Evolutionary conservation across 2,797 vertebrate genomes (phyloP).

Genomic region (Lagocephalus sceleratus): DNA sequence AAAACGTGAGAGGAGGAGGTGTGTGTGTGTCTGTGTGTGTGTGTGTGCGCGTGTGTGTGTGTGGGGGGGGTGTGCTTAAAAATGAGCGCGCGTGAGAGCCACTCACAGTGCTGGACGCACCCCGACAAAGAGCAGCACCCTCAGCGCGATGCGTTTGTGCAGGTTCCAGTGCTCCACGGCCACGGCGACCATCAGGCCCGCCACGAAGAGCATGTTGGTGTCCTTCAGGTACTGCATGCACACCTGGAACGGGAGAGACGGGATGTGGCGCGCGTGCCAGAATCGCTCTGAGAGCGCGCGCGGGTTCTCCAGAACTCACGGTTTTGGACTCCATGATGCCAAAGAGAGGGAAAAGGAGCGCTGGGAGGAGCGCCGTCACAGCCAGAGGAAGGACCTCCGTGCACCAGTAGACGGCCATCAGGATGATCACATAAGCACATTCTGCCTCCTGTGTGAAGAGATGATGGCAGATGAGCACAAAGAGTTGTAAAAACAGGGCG

Average conservation of each 20-base stretch:
- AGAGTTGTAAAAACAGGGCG: background rate
- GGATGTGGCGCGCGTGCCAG: background rate
- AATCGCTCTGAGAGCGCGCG: background rate
- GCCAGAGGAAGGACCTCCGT: conserved; percentile 92
- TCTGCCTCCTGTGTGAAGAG: conserved; percentile 79
- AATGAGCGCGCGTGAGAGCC: background rate
- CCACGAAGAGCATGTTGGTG: conserved; percentile 92
- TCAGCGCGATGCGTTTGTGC: conserved; percentile 92
- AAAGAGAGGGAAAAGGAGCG: conserved; percentile 88
- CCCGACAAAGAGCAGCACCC: conserved; percentile 85
- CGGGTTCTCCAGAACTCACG: conserved; percentile 59
- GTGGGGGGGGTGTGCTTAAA: conserved; percentile 19
- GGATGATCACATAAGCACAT: conserved; percentile 87
- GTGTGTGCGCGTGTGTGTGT: no score
- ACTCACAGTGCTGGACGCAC: conserved; percentile 90
- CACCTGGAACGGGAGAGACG: conserved; percentile 75
- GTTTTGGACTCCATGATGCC: conserved; percentile 88
- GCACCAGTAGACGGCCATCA: conserved; percentile 97
- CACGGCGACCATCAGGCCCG: conserved; percentile 89
- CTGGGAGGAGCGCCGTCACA: conserved; percentile 87
- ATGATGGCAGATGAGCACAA: background rate
- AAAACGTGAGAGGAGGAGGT: conserved; percentile 11
- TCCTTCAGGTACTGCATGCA: conserved; percentile 95
- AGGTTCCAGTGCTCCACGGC: conserved; percentile 95
- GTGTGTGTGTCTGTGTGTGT: no score